These are phyloP conservation scores for Taphrorychus bicolor DNA, from an alignment of 2,888 invertebrate species.

Conservation along the genomic window DNA sequence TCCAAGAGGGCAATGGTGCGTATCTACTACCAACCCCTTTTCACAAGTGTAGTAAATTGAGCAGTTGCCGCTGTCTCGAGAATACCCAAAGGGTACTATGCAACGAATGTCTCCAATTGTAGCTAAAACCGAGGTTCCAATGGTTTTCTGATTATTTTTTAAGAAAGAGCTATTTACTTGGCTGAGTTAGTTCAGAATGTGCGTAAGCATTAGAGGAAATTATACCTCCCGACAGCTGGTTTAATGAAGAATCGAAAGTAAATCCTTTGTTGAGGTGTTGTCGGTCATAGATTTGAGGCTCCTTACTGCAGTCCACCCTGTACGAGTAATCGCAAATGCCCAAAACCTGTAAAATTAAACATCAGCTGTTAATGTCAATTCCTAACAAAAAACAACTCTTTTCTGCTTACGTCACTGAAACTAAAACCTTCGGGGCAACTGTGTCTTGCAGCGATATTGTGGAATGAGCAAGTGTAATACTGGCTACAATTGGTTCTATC, in stretches of 20 bases:
- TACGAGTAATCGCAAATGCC: slow-evolving; percentile 71
- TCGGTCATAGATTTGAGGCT: slow-evolving; percentile 43
- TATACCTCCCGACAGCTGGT: not conserved
- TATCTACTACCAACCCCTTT: slow-evolving; percentile 57
- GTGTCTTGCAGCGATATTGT: slow-evolving; percentile 62
- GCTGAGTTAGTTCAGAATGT: slow-evolving; percentile 19
- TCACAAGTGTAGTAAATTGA: slow-evolving; percentile 72
- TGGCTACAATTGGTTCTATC: slow-evolving; percentile 68
- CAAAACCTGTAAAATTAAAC: slow-evolving; percentile 61
- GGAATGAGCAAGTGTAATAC: slow-evolving; percentile 69
- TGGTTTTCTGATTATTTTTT: not conserved
- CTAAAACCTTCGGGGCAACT: slow-evolving; percentile 67
- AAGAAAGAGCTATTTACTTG: slow-evolving; percentile 1
- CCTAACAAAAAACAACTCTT: not conserved
- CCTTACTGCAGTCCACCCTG: slow-evolving; percentile 65
- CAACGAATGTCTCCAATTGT: slow-evolving; percentile 11
- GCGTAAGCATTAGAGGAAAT: slow-evolving; percentile 12
- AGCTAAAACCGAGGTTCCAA: slow-evolving; percentile 5
- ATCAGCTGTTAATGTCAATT: no score
- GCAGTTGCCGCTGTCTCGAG: slow-evolving; percentile 68
- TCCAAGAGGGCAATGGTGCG: slow-evolving; percentile 70
- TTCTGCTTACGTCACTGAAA: slow-evolving; percentile 51
- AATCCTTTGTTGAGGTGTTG: not conserved
- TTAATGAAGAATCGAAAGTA: no score
- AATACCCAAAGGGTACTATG: slow-evolving; percentile 60